phyloP scores from a whole-genome alignment of 2,797 vertebrate genomes.

The Chaenodraco wilsoni region DNA sequence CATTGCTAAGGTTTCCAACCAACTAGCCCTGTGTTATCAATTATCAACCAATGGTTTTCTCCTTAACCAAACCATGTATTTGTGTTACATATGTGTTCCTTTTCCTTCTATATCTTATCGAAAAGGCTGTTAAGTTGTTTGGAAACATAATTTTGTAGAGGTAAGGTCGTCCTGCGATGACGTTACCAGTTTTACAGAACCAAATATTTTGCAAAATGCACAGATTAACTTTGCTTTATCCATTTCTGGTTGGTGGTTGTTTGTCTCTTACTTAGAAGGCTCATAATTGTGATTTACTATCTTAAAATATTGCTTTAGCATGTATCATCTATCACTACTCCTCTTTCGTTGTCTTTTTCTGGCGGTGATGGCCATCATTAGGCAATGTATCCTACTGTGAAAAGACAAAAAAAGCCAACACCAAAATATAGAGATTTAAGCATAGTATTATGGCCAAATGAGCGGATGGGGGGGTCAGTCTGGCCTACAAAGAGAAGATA shows the following conservation, averaged over 20 bases:
- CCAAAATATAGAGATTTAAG: constrained; percentile 72
- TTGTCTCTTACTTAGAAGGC: too few species aligned
- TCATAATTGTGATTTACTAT: neutral
- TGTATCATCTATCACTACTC: neutral
- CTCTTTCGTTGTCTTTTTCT: neutral
- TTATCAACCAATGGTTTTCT: too few species aligned
- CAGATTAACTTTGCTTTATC: neutral
- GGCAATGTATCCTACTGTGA: neutral
- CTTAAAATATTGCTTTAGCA: neutral
- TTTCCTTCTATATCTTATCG: too few species aligned
- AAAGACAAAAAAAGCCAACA: constrained; percentile 34
- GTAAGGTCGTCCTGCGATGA: neutral
- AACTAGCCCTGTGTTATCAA: neutral
- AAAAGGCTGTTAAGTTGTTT: too few species aligned
- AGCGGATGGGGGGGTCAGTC: constrained; percentile 65
- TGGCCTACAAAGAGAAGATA: constrained; percentile 80
- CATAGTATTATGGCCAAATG: constrained; percentile 69
- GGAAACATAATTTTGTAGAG: too few species aligned
- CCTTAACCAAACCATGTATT: too few species aligned
- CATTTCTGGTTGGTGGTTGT: neutral
- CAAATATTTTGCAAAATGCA: neutral
- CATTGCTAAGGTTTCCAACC: neutral
- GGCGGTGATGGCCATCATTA: neutral
- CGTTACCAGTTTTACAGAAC: too few species aligned
- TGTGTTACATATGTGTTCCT: too few species aligned